These are phyloP conservation scores for Scolopax mira DNA, from an alignment of 2,113 vertebrate genomes.

Conservation along the genomic window DNA sequence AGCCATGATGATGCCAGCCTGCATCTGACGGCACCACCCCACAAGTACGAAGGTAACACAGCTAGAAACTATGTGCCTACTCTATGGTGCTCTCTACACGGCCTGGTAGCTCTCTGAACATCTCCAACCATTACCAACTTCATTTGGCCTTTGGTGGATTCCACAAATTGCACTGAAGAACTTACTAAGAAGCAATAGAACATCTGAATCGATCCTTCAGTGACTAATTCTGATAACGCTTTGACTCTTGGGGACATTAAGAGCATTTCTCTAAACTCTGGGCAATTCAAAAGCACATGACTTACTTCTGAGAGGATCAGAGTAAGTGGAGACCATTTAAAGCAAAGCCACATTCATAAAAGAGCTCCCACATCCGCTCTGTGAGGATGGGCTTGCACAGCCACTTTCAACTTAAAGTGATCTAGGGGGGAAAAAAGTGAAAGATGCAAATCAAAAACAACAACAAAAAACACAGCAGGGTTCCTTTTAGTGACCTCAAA, in stretches of 20 bases:
- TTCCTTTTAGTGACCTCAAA: conserved; percentile 42
- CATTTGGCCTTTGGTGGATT: not conserved
- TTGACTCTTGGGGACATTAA: not conserved
- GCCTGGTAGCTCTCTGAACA: not conserved
- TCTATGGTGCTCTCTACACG: fast-evolving
- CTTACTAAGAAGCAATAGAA: not conserved
- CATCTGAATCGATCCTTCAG: not conserved
- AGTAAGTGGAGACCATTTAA: not conserved
- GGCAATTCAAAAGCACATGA: conserved; percentile 38
- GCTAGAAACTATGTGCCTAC: not conserved
- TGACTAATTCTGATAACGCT: fast-evolving
- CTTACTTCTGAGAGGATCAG: conserved; percentile 34
- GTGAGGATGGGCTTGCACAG: not conserved
- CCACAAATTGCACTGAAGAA: not conserved
- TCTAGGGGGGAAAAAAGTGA: not conserved
- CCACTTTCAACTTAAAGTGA: not conserved
- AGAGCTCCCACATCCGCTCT: not conserved
- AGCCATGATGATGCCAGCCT: fast-evolving
- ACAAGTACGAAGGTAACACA: not conserved
- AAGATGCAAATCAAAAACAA: not conserved
- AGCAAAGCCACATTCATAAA: not conserved
- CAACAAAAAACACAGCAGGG: not conserved
- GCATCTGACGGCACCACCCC: not conserved
- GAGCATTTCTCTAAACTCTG: not conserved
- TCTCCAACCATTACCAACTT: not conserved